Percentiles rank a stretch among this genome's conserved stretches.
These are phyloP conservation scores for Aproaerema taeniolella DNA, from an alignment of 2,888 invertebrate species.

Conservation along the genomic window DNA sequence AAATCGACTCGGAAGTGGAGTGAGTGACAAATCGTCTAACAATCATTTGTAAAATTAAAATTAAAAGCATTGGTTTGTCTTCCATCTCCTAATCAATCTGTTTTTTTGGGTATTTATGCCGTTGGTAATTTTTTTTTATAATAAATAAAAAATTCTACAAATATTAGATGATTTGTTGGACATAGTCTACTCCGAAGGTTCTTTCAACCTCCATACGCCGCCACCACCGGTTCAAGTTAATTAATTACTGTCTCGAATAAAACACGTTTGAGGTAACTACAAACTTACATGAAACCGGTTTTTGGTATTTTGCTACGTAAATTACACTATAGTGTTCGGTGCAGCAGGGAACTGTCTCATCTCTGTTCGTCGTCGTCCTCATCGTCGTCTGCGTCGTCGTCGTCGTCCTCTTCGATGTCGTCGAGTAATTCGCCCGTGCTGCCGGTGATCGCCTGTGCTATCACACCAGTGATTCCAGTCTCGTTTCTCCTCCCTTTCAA, in stretches of 20 bases:
- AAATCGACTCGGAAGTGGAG: too few relatives aligned
- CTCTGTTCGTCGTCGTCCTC: constrained; percentile 41
- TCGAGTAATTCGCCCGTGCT: constrained; percentile 44
- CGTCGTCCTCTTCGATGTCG: constrained; percentile 44
- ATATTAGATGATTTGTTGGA: too few relatives aligned
- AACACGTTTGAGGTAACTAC: constrained; percentile 27
- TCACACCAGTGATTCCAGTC: constrained; percentile 53
- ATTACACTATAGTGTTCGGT: constrained; percentile 29
- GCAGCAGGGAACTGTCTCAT: constrained; percentile 26
- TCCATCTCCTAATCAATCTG: too few relatives aligned
- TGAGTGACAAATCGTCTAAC: too few relatives aligned
- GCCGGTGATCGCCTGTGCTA: constrained; percentile 58
- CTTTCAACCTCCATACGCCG: too few relatives aligned
- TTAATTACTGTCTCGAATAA: constrained; percentile 9
- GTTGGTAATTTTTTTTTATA: too few relatives aligned
- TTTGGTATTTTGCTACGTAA: constrained; percentile 44
- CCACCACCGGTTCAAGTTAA: constrained; percentile 7
- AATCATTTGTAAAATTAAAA: too few relatives aligned
- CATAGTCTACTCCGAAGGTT: too few relatives aligned
- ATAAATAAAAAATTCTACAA: too few relatives aligned
- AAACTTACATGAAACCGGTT: constrained; percentile 32
- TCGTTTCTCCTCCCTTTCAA: constrained; percentile 56
- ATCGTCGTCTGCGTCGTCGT: constrained; percentile 38
- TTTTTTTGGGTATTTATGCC: too few relatives aligned
- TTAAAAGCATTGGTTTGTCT: too few relatives aligned